Evolutionary conservation across 2,888 invertebrate genomes (phyloP).

Genomic region (Aphodius sticticus): DNA sequence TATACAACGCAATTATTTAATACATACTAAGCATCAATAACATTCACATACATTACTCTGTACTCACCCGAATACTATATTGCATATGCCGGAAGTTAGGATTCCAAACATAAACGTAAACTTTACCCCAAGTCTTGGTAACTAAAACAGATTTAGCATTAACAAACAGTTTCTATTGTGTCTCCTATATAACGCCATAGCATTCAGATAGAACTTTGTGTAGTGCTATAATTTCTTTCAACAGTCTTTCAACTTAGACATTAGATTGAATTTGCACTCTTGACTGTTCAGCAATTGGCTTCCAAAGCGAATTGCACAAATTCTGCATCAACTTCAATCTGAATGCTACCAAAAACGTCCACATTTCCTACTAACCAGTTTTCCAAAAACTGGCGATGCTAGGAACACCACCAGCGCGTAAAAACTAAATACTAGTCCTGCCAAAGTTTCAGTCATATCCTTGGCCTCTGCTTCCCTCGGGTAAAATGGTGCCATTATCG

Average conservation of each 20-base stretch:
- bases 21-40: no score
- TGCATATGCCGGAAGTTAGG: conserved; percentile 76
- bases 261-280: background rate
- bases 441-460: conserved; percentile 73
- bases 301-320: background rate
- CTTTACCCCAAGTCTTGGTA: conserved; percentile 75
- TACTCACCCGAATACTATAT: conserved; percentile 77
- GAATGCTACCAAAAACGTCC: no score
- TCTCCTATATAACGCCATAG: no score
- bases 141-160: conserved; percentile 59
- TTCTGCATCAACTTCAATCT: no score
- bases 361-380: conserved; percentile 65
- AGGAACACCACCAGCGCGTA: conserved; percentile 80
- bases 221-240: no score
- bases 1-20: no score
- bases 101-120: conserved; percentile 76
- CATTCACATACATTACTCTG: no score
- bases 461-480: conserved; percentile 75
- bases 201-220: no score
- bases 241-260: background rate
- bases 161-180: no score
- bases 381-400: conserved; percentile 78
- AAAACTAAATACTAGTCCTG: conserved; percentile 80
- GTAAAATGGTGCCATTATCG: conserved; percentile 83
- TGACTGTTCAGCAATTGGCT: conserved; percentile 5